Conservation (phyloP, 2,888 invertebrate genomes). For the Ophion slaviceki region DNA sequence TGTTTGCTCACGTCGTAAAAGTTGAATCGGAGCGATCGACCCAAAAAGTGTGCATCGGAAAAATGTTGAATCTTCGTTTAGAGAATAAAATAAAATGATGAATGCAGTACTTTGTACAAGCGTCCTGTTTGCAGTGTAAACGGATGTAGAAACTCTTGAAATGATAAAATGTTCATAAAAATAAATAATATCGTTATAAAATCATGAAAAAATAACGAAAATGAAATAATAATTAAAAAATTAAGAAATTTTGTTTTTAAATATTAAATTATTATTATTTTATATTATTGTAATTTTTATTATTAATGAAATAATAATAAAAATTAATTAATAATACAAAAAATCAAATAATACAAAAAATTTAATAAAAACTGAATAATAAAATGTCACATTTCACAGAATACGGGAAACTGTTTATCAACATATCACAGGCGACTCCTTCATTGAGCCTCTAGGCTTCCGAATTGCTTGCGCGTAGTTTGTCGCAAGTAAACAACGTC, state of each 20-base stretch:
- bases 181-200: too few relatives aligned
- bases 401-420: background rate
- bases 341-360: too few relatives aligned
- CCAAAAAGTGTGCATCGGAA: background rate
- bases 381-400: background rate
- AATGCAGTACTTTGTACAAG: background rate
- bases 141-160: too few relatives aligned
- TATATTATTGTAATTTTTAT: too few relatives aligned
- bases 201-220: too few relatives aligned
- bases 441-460: background rate
- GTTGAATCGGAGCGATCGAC: background rate
- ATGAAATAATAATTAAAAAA: too few relatives aligned
- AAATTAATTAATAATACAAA: too few relatives aligned
- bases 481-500: background rate
- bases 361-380: background rate
- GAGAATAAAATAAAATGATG: background rate
- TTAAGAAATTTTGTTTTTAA: too few relatives aligned
- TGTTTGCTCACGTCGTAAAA: background rate
- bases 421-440: background rate
- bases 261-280: too few relatives aligned
- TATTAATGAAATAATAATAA: too few relatives aligned
- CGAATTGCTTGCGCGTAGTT: background rate
- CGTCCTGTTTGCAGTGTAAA: too few relatives aligned
- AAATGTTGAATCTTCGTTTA: background rate
- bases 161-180: too few relatives aligned